Evolutionary conservation across 2,797 vertebrate species (phyloP).

Genomic region (Paedocypris micromegethes): DNA sequence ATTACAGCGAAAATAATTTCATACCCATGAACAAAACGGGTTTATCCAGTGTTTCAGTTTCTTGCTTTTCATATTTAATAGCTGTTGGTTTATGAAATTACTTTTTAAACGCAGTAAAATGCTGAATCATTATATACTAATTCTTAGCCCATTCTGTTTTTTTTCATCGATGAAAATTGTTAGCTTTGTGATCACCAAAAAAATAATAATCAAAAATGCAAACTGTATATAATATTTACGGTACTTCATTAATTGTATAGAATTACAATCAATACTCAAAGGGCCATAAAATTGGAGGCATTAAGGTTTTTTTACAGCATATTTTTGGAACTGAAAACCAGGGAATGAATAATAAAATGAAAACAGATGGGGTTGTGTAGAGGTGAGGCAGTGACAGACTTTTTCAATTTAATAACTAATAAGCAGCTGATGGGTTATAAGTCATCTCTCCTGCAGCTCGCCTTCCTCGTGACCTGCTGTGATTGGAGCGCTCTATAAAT

Average conservation of each 20-base stretch:
- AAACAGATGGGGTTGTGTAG: conserved; percentile 25
- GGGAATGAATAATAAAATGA: conserved; percentile 11
- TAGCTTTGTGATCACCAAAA: too few relatives aligned
- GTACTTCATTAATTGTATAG: too few relatives aligned
- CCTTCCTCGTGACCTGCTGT: conserved; percentile 11
- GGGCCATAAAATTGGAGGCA: too few relatives aligned
- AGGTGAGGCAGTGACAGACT: conserved; percentile 27
- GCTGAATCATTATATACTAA: too few relatives aligned
- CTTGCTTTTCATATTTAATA: neutral
- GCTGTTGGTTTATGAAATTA: neutral
- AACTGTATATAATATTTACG: too few relatives aligned
- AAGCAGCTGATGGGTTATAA: conserved; percentile 25
- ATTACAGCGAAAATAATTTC: neutral
- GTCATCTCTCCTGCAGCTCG: conserved; percentile 29
- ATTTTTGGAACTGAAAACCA: neutral
- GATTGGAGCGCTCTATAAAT: conserved; percentile 31
- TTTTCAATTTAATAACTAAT: conserved; percentile 34
- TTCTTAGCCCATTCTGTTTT: too few relatives aligned
- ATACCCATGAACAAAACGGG: neutral
- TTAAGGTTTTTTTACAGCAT: too few relatives aligned
- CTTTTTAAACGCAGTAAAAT: too few relatives aligned
- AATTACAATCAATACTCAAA: too few relatives aligned
- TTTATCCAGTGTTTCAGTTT: conserved; percentile 9
- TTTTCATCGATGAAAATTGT: too few relatives aligned
- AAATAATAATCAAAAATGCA: too few relatives aligned